Conservation (phyloP, 2,797 vertebrate genomes). For the Kryptolebias ocellatus region DNA sequence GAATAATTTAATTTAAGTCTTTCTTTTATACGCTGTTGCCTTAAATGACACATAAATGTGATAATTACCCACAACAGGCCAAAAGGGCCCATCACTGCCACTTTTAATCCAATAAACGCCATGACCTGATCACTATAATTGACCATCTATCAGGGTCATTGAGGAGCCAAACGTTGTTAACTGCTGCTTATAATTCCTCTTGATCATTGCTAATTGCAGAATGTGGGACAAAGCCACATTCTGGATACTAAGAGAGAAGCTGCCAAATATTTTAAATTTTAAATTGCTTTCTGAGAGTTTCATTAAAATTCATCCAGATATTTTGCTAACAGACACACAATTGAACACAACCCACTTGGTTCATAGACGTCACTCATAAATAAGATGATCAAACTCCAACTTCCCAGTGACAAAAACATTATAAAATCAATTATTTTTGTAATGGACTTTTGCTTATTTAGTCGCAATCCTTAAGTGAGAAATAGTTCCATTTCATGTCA, state of each 20-base stretch:
- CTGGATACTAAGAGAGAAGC: slow-evolving; percentile 50
- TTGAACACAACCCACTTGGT: too few species aligned
- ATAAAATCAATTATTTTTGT: too few species aligned
- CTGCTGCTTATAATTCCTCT: slow-evolving; percentile 82
- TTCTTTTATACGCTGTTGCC: slow-evolving; percentile 77
- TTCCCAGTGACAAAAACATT: too few species aligned
- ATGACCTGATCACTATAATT: slow-evolving; percentile 85
- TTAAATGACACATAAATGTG: slow-evolving; percentile 85
- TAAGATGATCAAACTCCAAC: too few species aligned
- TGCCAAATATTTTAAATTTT: slow-evolving; percentile 41
- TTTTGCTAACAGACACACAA: too few species aligned
- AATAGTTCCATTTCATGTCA: too few species aligned
- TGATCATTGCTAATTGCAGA: slow-evolving; percentile 86
- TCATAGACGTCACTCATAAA: too few species aligned
- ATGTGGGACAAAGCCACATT: slow-evolving; percentile 79
- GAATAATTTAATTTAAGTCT: slow-evolving; percentile 82
- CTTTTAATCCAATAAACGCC: slow-evolving; percentile 84
- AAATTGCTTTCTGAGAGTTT: too few species aligned
- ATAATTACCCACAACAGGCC: slow-evolving; percentile 81
- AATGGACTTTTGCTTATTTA: too few species aligned
- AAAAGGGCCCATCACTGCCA: slow-evolving; percentile 82
- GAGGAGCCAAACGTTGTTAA: slow-evolving; percentile 81
- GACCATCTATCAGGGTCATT: slow-evolving; percentile 86
- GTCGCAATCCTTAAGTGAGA: too few species aligned
- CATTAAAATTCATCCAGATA: too few species aligned